phyloP scores from a whole-genome alignment of 2,888 invertebrate genomes.

The Leptopilina syphax region DNA sequence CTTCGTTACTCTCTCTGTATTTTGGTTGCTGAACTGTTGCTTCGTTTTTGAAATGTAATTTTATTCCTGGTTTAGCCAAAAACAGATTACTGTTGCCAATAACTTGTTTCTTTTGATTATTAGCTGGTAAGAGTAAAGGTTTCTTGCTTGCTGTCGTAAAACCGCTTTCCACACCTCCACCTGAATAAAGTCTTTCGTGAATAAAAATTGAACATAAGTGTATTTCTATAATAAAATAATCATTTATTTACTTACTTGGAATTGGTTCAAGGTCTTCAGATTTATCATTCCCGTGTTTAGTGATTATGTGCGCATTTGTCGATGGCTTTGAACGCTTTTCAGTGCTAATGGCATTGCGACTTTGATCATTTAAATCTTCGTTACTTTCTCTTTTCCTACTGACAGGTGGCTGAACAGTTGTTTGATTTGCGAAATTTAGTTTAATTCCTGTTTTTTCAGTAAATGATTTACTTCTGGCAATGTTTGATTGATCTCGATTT shows the following conservation, averaged over 20 bases:
- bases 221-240: slow-evolving; percentile 1
- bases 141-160: neutral
- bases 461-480: too few species aligned
- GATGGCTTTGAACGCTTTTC: neutral
- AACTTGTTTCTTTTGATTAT: neutral
- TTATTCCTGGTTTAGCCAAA: neutral
- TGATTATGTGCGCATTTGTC: neutral
- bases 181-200: neutral
- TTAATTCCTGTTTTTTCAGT: too few species aligned
- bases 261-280: neutral
- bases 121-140: neutral
- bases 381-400: neutral
- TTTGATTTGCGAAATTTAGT: too few species aligned
- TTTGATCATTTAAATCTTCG: neutral
- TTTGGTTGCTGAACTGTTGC: neutral
- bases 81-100: neutral
- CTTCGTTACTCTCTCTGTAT: too few species aligned
- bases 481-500: neutral
- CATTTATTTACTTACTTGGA: slow-evolving; percentile 4
- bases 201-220: slow-evolving; percentile 1
- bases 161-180: neutral
- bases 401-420: neutral
- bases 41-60: neutral
- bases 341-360: neutral
- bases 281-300: neutral